phyloP scores from a whole-genome alignment of 2,888 invertebrate genomes.

The Parelbella ahira region DNA sequence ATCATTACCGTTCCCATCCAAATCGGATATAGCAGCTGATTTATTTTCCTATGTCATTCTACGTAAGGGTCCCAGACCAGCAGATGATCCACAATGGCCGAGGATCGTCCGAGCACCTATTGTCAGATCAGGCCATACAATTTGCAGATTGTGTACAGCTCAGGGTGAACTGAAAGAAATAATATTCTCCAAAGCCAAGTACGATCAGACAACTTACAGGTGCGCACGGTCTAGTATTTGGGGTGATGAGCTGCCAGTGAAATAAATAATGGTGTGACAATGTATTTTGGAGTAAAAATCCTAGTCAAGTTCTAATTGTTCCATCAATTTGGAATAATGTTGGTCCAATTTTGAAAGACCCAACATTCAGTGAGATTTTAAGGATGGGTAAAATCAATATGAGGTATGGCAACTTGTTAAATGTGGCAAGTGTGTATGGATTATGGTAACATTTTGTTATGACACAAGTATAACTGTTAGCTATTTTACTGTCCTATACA shows the following conservation, averaged over 20 bases:
- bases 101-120: conserved; percentile 87
- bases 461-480: no score
- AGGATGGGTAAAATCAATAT: no score
- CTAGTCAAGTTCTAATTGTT: no score
- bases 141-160: conserved; percentile 89
- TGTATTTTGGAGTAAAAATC: no score
- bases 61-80: conserved; percentile 83
- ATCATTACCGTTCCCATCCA: conserved; percentile 72
- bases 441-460: no score
- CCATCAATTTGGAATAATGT: no score
- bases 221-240: conserved; percentile 87
- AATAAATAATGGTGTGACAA: no score
- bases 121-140: conserved; percentile 84
- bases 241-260: conserved; percentile 90
- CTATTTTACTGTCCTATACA: no score
- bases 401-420: no score
- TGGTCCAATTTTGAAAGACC: no score
- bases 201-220: conserved; percentile 87
- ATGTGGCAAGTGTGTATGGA: no score
- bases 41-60: conserved; percentile 90
- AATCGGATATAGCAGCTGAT: conserved; percentile 70
- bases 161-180: conserved; percentile 87
- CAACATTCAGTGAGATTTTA: no score
- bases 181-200: conserved; percentile 87
- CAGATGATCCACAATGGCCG: conserved; percentile 85